Evolutionary conservation across 2,888 invertebrate genomes (phyloP).

Genomic region (Eulithis testata): DNA sequence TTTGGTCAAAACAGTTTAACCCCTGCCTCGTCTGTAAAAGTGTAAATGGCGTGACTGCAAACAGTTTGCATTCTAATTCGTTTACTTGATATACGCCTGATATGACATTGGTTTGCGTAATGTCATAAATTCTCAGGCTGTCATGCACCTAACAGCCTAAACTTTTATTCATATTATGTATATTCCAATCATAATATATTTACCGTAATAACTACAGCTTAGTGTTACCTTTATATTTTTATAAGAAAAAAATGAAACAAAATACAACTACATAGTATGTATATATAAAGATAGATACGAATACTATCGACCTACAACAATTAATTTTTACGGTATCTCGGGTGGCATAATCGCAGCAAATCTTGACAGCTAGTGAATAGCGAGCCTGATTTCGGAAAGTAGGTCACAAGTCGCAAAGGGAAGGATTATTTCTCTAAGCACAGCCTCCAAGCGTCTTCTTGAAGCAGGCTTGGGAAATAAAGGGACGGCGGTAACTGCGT

Average conservation of each 20-base stretch:
- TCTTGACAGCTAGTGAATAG: conserved; percentile 13
- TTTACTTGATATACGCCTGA: conserved; percentile 22
- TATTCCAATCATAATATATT: too few species aligned
- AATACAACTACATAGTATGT: too few species aligned
- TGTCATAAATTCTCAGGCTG: conserved; percentile 7
- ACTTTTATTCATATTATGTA: neutral
- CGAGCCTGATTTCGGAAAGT: conserved; percentile 12
- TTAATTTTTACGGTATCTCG: neutral
- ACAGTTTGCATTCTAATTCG: conserved; percentile 32
- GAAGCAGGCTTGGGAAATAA: neutral
- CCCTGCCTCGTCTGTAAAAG: conserved; percentile 25
- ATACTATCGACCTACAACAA: too few species aligned
- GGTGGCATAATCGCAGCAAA: conserved; percentile 11
- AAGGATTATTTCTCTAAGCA: conserved; percentile 16
- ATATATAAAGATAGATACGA: too few species aligned
- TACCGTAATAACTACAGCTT: too few species aligned
- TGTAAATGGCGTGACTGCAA: conserved; percentile 43
- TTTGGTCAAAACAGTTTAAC: conserved; percentile 36
- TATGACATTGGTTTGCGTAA: conserved; percentile 27
- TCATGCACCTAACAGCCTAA: neutral
- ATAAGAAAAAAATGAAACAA: too few species aligned
- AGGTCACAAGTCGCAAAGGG: conserved; percentile 15
- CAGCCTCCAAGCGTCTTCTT: conserved; percentile 5
- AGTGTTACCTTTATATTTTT: too few species aligned
- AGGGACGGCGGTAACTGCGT: neutral